Conservation (phyloP, 2,888 invertebrate species). For the Pandemis heparana region DNA sequence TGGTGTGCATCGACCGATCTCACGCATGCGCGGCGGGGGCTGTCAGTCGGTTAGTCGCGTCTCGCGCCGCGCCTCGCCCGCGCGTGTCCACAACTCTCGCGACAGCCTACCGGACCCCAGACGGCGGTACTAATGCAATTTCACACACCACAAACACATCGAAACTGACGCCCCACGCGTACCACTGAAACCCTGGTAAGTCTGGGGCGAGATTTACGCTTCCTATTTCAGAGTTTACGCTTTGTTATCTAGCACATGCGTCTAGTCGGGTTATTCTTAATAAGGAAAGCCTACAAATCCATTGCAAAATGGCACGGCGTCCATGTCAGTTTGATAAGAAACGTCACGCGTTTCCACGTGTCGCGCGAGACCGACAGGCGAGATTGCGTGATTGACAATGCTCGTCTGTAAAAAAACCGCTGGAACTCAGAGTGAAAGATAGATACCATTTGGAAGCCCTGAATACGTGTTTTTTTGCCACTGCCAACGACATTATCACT, state of each 20-base stretch:
- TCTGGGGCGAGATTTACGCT: background rate
- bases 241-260: constrained; percentile 54
- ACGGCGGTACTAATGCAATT: constrained; percentile 38
- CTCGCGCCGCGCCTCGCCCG: constrained; percentile 66
- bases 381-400: constrained; percentile 11
- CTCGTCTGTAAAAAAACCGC: background rate
- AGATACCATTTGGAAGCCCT: background rate
- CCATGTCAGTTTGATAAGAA: constrained; percentile 39
- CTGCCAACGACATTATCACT: background rate
- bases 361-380: constrained; percentile 13
- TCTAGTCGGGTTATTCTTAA: constrained; percentile 17
- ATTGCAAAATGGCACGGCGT: constrained; percentile 40
- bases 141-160: constrained; percentile 9
- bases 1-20: constrained; percentile 78
- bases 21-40: constrained; percentile 70
- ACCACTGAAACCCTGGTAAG: constrained; percentile 24
- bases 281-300: constrained; percentile 39
- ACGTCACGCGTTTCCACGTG: constrained; percentile 41
- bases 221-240: constrained; percentile 12
- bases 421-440: background rate
- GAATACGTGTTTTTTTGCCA: background rate
- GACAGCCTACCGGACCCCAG: constrained; percentile 23
- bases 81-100: constrained; percentile 53
- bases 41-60: constrained; percentile 61
- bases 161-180: background rate